Base-by-base conservation (phyloP, 2,797 vertebrate species). In the Phataginus tricuspis region DNA sequence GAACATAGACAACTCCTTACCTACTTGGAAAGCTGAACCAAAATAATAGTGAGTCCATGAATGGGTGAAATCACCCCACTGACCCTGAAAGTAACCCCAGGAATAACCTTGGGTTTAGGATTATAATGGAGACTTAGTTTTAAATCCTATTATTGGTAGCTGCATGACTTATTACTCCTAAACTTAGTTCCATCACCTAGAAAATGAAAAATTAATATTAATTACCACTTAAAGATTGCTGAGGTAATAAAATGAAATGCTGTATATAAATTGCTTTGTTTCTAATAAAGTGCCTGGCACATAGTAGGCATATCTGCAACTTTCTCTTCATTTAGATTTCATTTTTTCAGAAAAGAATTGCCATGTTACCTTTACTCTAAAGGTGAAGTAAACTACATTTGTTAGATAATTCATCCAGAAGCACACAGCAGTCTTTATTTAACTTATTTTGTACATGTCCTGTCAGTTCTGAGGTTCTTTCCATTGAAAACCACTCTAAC, bases 341-440 rank as follows among this genome's bases (percentile, higher is more conserved):
- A 90, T 27, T 11, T 90, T 45, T 93, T 83, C 34, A 96, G 31
- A 69, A 86, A 92, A 90, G 2, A 86, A 85, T 42, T 37, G 2
- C 10, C 34, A 15, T 90, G 39, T 57, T 91, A 74, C n/a, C 29
- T 79, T 23, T 37, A 82, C 7, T 92, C 29, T 53, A 37, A 83
- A 79, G 34, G 57, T 45, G 53, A 78, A 37, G 13, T 51, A 80
- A 71, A 75, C 53, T 84, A 5, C 4, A 63, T 86, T 69, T 86
- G 45, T 80, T 82, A 92, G 93, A 75, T 69, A 57, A 91, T 49
- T 78, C 66, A 63, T 59, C 45, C 27, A 77, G 49, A 94, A 84
- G 15, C 25, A 84, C 53, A 86, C 6, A 66, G 27, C 5, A 53
- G 45, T 29, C 13, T 80, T 55, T 45, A 13, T 2, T 88, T 66